Percentiles rank a stretch among this genome's conserved stretches.
These are phyloP conservation scores for Eristalis intricaria DNA, from an alignment of 2,888 invertebrate species.

Conservation along the genomic window DNA sequence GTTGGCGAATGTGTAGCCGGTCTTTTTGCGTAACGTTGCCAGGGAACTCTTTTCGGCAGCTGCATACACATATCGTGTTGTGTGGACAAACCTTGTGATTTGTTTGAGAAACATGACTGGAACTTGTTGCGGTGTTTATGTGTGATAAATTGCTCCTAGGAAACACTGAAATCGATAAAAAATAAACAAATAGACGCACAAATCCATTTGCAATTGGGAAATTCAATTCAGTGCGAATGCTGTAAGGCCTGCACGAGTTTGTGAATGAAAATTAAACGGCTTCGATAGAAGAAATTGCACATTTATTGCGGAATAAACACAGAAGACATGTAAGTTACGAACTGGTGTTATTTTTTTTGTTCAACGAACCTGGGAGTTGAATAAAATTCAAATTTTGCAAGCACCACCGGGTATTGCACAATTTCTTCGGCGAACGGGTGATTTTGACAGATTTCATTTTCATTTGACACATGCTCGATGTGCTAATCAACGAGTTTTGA, in stretches of 20 bases:
- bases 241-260: background rate
- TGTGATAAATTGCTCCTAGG: slow-evolving; percentile 55
- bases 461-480: slow-evolving; percentile 40
- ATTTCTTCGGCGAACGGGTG: slow-evolving; percentile 27
- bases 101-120: slow-evolving; percentile 84
- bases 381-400: slow-evolving; percentile 6
- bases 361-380: slow-evolving; percentile 29
- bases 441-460: slow-evolving; percentile 47
- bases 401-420: slow-evolving; percentile 57
- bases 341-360: background rate
- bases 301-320: background rate
- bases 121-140: slow-evolving; percentile 53
- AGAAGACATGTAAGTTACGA: slow-evolving; percentile 15
- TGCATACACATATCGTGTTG: slow-evolving; percentile 83
- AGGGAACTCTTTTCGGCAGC: slow-evolving; percentile 88
- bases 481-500: background rate
- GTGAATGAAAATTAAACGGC: background rate
- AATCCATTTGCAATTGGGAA: background rate
- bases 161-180: slow-evolving; percentile 72
- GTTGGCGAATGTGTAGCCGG: slow-evolving; percentile 97
- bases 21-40: slow-evolving; percentile 93
- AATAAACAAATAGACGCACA: slow-evolving; percentile 43
- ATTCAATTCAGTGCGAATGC: slow-evolving; percentile 1
- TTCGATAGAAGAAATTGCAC: background rate
- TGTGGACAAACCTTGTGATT: slow-evolving; percentile 84